These are phyloP conservation scores for Sesamia nonagrioides DNA, from an alignment of 1,140 invertebrate species.

Conservation along the genomic window DNA sequence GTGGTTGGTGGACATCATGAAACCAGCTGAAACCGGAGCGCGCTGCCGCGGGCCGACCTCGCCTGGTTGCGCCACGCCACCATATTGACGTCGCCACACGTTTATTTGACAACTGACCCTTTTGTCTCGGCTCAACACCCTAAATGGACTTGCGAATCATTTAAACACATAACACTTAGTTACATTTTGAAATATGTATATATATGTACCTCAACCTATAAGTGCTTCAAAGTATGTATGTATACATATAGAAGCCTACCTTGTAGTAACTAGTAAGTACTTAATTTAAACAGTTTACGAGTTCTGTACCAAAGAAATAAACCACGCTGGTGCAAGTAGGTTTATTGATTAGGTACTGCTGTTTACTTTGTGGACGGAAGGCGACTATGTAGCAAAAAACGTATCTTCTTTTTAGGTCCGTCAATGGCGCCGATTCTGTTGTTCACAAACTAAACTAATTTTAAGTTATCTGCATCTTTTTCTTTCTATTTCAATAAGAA, in stretches of 20 bases:
- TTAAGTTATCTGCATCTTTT: too few species aligned
- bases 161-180: constrained; percentile 3
- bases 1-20: constrained; percentile 45
- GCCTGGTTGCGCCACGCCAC: constrained; percentile 47
- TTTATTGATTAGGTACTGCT: background rate
- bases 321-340: background rate
- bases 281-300: constrained; percentile 16
- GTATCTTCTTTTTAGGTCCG: background rate
- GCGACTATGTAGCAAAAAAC: background rate
- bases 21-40: constrained; percentile 57
- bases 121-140: constrained; percentile 58
- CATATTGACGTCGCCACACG: constrained; percentile 26
- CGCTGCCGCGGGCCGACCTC: constrained; percentile 55
- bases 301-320: constrained; percentile 10
- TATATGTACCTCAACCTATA: constrained; percentile 14
- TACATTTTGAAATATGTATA: constrained; percentile 5
- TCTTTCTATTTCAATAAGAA: too few species aligned
- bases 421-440: too few species aligned
- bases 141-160: constrained; percentile 71
- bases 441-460: too few species aligned
- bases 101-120: constrained; percentile 63
- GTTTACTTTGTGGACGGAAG: constrained; percentile 2
- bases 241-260: background rate
- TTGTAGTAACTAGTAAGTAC: background rate
- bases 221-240: background rate